Base-by-base conservation (phyloP, 2,113 vertebrate species). In the Crotophaga sulcirostris region DNA sequence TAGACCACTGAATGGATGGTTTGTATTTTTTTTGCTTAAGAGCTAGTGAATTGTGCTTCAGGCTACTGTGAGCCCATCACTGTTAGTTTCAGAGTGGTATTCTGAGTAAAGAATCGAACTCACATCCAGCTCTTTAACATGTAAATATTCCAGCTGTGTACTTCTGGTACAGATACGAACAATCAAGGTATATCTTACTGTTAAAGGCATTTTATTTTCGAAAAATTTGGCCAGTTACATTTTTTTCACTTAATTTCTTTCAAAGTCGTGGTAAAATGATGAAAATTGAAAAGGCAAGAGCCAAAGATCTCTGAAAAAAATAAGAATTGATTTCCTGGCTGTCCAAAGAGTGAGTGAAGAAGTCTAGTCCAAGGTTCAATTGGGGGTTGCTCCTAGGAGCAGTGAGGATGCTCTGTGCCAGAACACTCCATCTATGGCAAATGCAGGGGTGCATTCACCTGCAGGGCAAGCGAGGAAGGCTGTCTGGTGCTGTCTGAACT, bases 401-500 rank as follows among this genome's bases (percentile, higher is more conserved):
- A 33, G 49, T 4, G 36, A 15, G 2, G 1, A 28, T 33, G 28
- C 3, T 40, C 20, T 19, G 4, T 19, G 36, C 23, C 1, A 0
- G 16, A 55, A 16, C 44, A 42, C 2, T n/a, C 9, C 11, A 16
- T 28, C 6, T 0, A 38, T 49, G 78, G 54, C 11, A 7, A 19
- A 10, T 6, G 5, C 25, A 28, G 9, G 21, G 23, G 10, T 13
- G 4, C 20, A 17, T 16, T 51, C 13, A 12, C 7, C 36, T 11
- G 36, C 6, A 3, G 13, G 42, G 8, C 1, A 1, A 8, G 11
- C 0, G 1, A 16, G 63, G 29, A 4, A 8, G 7, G 33, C 36
- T 81, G 40, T 31, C 45, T 8, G 34, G 33, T 33, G 6, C 7
- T 19, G 21, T 62, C 24, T 12, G n/a, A 85, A 52, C 36, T 5